A percentile compares a stretch with the other conserved stretches of the same genome.
Conservation (phyloP, 2,888 invertebrate genomes). For the Gymnoscelis rufifasciata region DNA sequence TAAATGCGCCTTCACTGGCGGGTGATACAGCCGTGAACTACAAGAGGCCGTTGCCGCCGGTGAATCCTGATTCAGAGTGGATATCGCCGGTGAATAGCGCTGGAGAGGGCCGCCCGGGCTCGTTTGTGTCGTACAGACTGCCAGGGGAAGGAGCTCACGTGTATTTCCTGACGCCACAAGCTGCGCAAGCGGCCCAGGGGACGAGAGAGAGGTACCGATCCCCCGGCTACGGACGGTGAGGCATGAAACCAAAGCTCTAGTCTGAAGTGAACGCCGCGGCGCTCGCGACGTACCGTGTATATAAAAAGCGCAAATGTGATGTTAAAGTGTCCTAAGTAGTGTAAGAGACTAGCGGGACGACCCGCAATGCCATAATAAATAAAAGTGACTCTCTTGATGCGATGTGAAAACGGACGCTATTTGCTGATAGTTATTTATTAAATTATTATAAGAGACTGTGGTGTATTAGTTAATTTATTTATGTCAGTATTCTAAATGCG, state of each 20-base stretch:
- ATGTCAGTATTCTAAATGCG: constrained; percentile 71
- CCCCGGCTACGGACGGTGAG: constrained; percentile 71
- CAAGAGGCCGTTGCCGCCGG: constrained; percentile 73
- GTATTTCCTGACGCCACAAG: constrained; percentile 87
- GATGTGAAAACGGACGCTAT: constrained; percentile 57
- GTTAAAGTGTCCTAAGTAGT: constrained; percentile 77
- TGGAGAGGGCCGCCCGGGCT: constrained; percentile 74
- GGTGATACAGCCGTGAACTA: constrained; percentile 80
- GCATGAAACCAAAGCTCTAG: constrained; percentile 76
- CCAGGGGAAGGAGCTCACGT: constrained; percentile 89
- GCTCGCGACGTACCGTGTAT: constrained; percentile 58
- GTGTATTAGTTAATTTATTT: constrained; percentile 77
- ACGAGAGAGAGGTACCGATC: constrained; percentile 55
- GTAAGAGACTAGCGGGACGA: constrained; percentile 69
- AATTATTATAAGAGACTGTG: constrained; percentile 71
- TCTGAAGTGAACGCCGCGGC: constrained; percentile 60
- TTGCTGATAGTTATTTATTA: constrained; percentile 69
- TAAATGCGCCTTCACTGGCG: constrained; percentile 60
- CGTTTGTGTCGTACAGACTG: constrained; percentile 84
- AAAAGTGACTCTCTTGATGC: constrained; percentile 49
- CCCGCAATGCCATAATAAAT: constrained; percentile 76
- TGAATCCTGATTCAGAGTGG: constrained; percentile 81
- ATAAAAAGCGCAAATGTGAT: constrained; percentile 79
- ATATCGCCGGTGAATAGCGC: constrained; percentile 71
- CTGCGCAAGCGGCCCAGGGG: constrained; percentile 46